Base-by-base conservation (phyloP, 1,140 invertebrate species). In the Drosophila persimilis region DNA sequence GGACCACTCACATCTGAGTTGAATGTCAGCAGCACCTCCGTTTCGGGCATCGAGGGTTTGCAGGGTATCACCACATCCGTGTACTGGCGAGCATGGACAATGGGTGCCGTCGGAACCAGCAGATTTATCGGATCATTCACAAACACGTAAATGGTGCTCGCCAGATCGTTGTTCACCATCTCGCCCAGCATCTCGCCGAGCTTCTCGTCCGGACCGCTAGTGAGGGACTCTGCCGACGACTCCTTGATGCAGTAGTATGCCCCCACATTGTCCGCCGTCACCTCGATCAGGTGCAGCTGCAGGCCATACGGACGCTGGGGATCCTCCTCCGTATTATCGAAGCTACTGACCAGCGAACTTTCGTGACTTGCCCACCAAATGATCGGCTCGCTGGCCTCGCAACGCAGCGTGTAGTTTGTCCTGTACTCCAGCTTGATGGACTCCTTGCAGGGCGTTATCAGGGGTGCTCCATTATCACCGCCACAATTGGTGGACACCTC, bases 41-140 rank as follows among this genome's bases (percentile, higher is more conserved):
- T 92, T 73, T 94, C 92, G 9, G 95, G 95, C 44, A 94, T 94
- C 31, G 95, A 94, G 50, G 95, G 95, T 76, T 94, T 93, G 92
- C 95, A 96, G 69, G 94, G 94, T 73, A 95, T 93, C 13, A 93
- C 77, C 11, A 92, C 90, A 48, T 92, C 91, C 35, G 80, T 85
- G 62, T 92, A 92, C 54, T 92, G 91, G 39, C 80, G 81, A 3
- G 90, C 92, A 43, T 73, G 74, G 20, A 94, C 78, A 13, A 92
- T 69, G 20, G 83, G 43, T 6, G 66, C 22, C 79, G 90, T 57
- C 11, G 93, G 90, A 6, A 93, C 93, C 70, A 95, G 92, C 53
- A 93, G 90, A 76, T 90, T 93, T 26, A 83, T 63, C 92, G 93
- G 92, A 95, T 95, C 95, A 84, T 93, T 92, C 0, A 95, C 94